Base-by-base conservation (phyloP, 2,113 vertebrate genomes). In the Indicator indicator region DNA sequence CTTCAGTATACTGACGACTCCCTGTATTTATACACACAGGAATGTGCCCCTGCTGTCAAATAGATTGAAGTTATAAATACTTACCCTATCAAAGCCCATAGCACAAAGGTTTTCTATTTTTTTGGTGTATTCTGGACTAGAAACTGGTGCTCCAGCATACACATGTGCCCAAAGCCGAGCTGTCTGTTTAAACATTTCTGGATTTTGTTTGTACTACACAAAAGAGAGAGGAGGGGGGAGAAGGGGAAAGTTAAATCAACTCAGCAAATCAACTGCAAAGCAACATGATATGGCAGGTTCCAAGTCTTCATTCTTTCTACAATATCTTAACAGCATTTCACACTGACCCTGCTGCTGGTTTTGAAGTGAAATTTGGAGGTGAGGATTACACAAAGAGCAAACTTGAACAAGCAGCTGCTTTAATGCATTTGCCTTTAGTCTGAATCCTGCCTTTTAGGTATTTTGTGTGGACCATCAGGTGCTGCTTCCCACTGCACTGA, bases 71-170 rank as follows among this genome's bases (percentile, higher is more conserved):
- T 84, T 65, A 63, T 30, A 75, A 13, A 52, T 97, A 98, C 98
- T 98, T 98, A 99, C 99, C 98, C 99, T 99, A 98, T 99, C 99
- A 87, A 99, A 99, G 97, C 99, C 99, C 99, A 99, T 99, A 97
- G 99, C 98, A 98, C 99, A 99, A 96, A 99, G 98, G 97, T 99
- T 99, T 98, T 99, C 99, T 99, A 99, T 99, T 98, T 99, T 99
- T 97, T 98, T 98, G 92, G 98, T 99, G 98, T 99, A 99, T 97
- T 99, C 99, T 76, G 98, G 98, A 98, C 99, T 99, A 98, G 99
- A 99, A 97, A 98, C 98, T 17, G 99, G 99, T 95, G 99, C 99
- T 74, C 98, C 98, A 93, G 99, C 99, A 94, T 99, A 99, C 97
- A 99, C 98, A 55, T 99, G 99, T 86, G 99, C 99, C 99, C 99